Base-by-base conservation (phyloP, 2,113 vertebrate genomes). In the Macroglossus sobrinus region DNA sequence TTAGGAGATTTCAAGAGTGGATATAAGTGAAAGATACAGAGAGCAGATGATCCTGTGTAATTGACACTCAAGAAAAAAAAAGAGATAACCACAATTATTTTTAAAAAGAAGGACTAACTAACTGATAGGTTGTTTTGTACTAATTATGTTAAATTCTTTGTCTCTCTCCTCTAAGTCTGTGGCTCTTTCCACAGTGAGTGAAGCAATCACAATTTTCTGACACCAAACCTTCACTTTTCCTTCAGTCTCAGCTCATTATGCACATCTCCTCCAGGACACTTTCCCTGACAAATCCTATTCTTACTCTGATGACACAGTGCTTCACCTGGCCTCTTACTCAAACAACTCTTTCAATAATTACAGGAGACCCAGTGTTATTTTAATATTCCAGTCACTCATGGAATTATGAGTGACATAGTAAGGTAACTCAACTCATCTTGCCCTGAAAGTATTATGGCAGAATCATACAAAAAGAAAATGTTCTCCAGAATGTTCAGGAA, bases 1-100 rank as follows among this genome's bases (percentile, higher is more conserved):
- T 78, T 14, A 59, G 30, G 50, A 69, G 33, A 14, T 26, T 59
- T 57, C n/a, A 1, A 13, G 19, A 63, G 19, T 78, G 11, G 3
- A 24, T 50, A 3, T 35, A 68, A 55, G 18, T 28, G 30, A 74
- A 28, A n/a, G 21, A 45, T 78, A 35, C 38, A 78, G 22, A 85
- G 7, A 38, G 6, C 2, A 55, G 28, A 66, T 33, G 4, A 85
- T 35, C n/a, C n/a, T 90, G 11, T 72, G 24, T 71, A 79, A 84
- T 72, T 55, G 30, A 89, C 84, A 66, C 22, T 28, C 22, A 94
- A 95, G 68, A 79, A 71, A 89, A 97, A 93, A 26, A 94, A 90
- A 24, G 55, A 79, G 87, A 84, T 26, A 94, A 43, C 40, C 14
- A 79, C 0, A 61, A 84, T 88, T 45, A 24, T 43, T 96, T 79